Percentiles rank a stretch among this genome's conserved stretches.
phyloP scores from a whole-genome alignment of 2,113 vertebrate genomes.

The Hippocampus mohnikei region DNA sequence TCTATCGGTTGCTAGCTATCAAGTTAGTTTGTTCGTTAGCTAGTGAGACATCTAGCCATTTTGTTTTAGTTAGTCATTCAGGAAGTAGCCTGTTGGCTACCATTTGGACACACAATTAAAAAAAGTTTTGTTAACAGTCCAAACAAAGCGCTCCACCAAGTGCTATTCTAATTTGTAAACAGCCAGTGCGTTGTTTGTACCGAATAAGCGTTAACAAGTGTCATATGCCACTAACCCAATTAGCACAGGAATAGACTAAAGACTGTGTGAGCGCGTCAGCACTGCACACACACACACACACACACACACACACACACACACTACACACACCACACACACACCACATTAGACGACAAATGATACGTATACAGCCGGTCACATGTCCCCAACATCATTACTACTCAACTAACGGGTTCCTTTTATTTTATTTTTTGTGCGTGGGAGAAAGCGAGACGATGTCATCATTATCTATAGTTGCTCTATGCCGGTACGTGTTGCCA shows the following conservation, averaged over 20 bases:
- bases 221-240: slow-evolving; percentile 43
- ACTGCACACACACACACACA: slow-evolving; percentile 5
- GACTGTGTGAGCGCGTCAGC: slow-evolving; percentile 4
- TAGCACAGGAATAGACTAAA: slow-evolving; percentile 23
- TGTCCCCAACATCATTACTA: slow-evolving; percentile 1
- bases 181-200: neutral
- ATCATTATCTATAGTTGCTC: slow-evolving; percentile 70
- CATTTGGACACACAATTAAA: neutral
- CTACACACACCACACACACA: neutral
- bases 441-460: slow-evolving; percentile 49
- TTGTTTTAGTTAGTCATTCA: neutral
- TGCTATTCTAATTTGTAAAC: neutral
- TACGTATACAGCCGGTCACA: neutral
- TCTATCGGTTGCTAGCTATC: too few relatives aligned
- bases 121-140: neutral
- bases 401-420: slow-evolving; percentile 6
- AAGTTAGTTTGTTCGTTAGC: too few relatives aligned
- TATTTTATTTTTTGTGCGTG: slow-evolving; percentile 43
- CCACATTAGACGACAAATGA: neutral
- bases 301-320: neutral
- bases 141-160: neutral
- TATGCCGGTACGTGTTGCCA: slow-evolving; percentile 55
- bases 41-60: too few relatives aligned
- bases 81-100: neutral
- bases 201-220: slow-evolving; percentile 14